These are phyloP conservation scores for Stomorhina lunata DNA, from an alignment of 2,888 invertebrate species.

Conservation along the genomic window DNA sequence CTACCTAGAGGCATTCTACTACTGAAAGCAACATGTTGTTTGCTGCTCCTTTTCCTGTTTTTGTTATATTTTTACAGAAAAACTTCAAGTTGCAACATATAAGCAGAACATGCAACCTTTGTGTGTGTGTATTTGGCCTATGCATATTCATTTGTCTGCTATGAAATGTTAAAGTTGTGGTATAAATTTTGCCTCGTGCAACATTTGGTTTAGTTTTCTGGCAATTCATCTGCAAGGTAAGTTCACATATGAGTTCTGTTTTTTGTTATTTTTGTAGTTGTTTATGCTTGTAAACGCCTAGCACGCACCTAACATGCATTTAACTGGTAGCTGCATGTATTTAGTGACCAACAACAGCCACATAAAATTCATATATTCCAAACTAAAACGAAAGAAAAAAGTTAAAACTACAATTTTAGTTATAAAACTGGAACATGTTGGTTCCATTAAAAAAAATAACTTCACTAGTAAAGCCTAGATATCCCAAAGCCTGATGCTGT, in stretches of 20 bases:
- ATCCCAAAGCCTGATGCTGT: constrained; percentile 13
- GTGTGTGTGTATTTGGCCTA: background rate
- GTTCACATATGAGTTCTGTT: background rate
- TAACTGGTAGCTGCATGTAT: constrained; percentile 69
- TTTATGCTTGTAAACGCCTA: constrained; percentile 66
- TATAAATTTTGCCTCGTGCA: constrained; percentile 60
- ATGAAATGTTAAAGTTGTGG: background rate
- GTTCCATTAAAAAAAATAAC: constrained; percentile 3
- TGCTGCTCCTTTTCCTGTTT: constrained; percentile 66
- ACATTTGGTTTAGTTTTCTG: constrained; percentile 56
- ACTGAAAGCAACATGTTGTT: constrained; percentile 52
- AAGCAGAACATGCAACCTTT: background rate
- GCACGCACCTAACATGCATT: constrained; percentile 69
- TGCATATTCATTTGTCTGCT: constrained; percentile 40
- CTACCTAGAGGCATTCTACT: constrained; percentile 61
- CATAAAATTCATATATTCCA: constrained; percentile 8
- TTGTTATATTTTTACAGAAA: constrained; percentile 5
- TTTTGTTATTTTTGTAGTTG: constrained; percentile 41
- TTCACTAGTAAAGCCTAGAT: constrained; percentile 32
- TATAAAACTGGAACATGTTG: constrained; percentile 59
- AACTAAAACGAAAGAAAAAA: background rate
- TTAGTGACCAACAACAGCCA: constrained; percentile 58
- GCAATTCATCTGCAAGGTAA: constrained; percentile 14
- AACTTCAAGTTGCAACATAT: constrained; percentile 11
- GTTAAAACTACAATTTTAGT: background rate